Conservation (phyloP, 2,113 vertebrate species). For the Australoheros scitulus region DNA sequence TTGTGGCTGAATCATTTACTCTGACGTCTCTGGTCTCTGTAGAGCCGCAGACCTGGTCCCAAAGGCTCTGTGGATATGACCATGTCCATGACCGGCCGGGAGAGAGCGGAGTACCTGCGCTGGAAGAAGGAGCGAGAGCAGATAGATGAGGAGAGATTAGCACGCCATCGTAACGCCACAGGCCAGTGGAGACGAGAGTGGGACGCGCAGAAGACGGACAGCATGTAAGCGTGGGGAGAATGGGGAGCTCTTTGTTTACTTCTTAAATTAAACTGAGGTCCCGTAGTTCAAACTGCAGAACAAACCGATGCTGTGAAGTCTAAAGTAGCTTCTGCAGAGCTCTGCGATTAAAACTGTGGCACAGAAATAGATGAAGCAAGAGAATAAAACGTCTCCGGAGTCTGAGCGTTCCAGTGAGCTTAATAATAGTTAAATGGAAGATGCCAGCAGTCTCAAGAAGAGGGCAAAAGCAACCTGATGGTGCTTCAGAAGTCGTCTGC, state of each 20-base stretch:
- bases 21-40: background rate
- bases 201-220: constrained; percentile 91
- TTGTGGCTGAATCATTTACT: background rate
- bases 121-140: constrained; percentile 94
- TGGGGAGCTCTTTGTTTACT: background rate
- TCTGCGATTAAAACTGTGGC: background rate
- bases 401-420: background rate
- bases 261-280: background rate
- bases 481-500: background rate
- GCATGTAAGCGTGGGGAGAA: constrained; percentile 75
- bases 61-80: constrained; percentile 87
- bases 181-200: constrained; percentile 93
- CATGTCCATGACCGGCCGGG: constrained; percentile 92
- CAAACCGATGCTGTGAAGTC: background rate
- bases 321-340: background rate
- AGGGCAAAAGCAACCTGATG: background rate
- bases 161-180: constrained; percentile 89
- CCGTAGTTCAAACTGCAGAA: background rate
- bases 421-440: background rate
- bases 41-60: constrained; percentile 77
- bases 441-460: background rate
- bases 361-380: background rate
- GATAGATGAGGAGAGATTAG: constrained; percentile 90
- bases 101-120: constrained; percentile 89
- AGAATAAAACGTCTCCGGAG: rapidly evolving